Evolutionary conservation across 2,888 invertebrate genomes (phyloP), one percentile per base, ranked within the genome.

Genomic region (Leptopilina myrica): DNA sequence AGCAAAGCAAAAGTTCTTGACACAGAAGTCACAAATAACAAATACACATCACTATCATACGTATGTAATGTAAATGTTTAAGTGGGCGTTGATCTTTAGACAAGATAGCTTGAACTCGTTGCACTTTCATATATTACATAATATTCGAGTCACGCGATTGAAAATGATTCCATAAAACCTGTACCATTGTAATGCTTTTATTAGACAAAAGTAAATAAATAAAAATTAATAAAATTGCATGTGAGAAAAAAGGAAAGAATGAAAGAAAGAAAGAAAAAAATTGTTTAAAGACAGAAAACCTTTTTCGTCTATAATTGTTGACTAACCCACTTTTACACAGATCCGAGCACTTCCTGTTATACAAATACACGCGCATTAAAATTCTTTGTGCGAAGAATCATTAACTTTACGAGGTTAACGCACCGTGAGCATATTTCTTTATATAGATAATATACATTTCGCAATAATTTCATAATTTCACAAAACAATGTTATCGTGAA

Each of bases 61-160:
- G 49, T 69, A 11, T 46, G 9, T 46, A 46, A 46, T 46, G 53
- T 69, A 46, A 66, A 43, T 43, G 67, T 49, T 67, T 43, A 67
- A 69, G 69, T 69, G 69, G 69, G 69, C 69, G 69, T 69, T 69
- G 69, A 69, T 69, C 69, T 69, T 69, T 69, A 69, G 69, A 53
- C 69, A 69, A 53, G 53, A 69, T 53, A 33, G 69, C 26, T 20
- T 69, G 49, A 53, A 69, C 69, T 69, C 69, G 53, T 49, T 69
- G 69, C 69, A 69, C 69, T 69, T 69, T 69, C 69, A 33, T 33
- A 11, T 69, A 69, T 69, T 69, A 69, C 53, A 53, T 69, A 69
- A 33, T 33, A 69, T 69, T 20, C 53, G 7, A 69, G 69, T 69
- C 69, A 69, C 53, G 69, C 69, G 69, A 69, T 53, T 46, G 53